Conservation (phyloP, 2,113 vertebrate species). For the Bucco capensis region DNA sequence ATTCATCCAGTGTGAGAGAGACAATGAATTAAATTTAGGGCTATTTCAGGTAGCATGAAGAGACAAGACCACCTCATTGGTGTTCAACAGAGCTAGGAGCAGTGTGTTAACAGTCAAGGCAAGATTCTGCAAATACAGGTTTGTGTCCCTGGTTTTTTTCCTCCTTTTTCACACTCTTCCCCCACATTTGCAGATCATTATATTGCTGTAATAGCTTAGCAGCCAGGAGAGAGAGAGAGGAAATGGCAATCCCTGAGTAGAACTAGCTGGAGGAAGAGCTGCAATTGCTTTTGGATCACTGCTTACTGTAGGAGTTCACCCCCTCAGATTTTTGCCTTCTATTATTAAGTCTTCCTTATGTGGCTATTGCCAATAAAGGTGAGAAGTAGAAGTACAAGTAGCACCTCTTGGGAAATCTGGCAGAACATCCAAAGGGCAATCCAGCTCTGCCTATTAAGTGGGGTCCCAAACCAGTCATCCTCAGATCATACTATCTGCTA, state of each 20-base stretch:
- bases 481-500: background rate
- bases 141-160: background rate
- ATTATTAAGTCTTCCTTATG: background rate
- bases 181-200: background rate
- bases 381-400: background rate
- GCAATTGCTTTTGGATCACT: slow-evolving; percentile 4
- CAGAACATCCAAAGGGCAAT: background rate
- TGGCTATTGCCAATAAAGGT: background rate
- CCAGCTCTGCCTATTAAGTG: background rate
- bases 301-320: background rate
- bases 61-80: background rate
- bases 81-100: background rate
- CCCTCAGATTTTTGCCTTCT: background rate
- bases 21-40: background rate
- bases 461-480: background rate
- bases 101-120: background rate
- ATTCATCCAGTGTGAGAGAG: background rate
- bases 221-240: background rate
- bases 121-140: background rate
- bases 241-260: background rate
- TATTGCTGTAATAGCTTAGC: background rate
- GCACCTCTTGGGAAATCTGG: background rate
- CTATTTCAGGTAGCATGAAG: background rate
- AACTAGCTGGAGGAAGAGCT: slow-evolving; percentile 11
- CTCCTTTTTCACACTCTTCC: background rate